Evolutionary conservation across 2,113 vertebrate genomes (phyloP).

Genomic region (Chloropsis cyanopogon): DNA sequence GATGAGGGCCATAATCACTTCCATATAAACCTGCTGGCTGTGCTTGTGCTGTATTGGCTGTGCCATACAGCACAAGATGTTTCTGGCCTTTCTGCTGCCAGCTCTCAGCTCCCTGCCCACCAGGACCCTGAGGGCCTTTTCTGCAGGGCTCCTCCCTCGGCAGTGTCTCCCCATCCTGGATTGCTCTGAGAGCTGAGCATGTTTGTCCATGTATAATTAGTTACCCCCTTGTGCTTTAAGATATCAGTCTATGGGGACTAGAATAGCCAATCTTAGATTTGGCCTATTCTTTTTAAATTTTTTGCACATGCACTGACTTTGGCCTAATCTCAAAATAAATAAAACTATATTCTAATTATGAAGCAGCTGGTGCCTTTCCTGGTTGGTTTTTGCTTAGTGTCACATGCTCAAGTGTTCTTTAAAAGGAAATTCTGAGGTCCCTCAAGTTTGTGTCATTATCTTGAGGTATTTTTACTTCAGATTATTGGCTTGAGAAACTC

Average conservation of each 20-base stretch:
- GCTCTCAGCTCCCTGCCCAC: neutral
- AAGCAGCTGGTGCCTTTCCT: neutral
- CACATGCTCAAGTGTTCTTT: constrained; percentile 48
- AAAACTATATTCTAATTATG: neutral
- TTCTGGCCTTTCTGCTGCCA: neutral
- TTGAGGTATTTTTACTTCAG: neutral
- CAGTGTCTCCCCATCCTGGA: neutral
- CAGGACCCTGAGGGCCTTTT: neutral
- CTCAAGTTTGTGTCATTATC: neutral
- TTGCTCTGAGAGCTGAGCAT: neutral
- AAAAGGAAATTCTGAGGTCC: constrained; percentile 51
- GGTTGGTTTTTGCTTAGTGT: constrained; percentile 38
- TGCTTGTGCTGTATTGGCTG: no score
- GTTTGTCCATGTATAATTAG: neutral
- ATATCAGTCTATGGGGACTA: neutral
- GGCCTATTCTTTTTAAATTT: neutral
- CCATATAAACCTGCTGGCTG: no score
- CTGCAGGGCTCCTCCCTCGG: neutral
- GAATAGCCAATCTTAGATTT: neutral
- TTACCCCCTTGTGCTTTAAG: neutral
- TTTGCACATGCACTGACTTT: neutral
- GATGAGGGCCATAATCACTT: neutral
- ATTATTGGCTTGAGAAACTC: neutral
- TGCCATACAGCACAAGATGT: neutral
- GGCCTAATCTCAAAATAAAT: neutral